Base-by-base conservation (phyloP, 1,140 invertebrate genomes). In the Teleogryllus occipitalis region DNA sequence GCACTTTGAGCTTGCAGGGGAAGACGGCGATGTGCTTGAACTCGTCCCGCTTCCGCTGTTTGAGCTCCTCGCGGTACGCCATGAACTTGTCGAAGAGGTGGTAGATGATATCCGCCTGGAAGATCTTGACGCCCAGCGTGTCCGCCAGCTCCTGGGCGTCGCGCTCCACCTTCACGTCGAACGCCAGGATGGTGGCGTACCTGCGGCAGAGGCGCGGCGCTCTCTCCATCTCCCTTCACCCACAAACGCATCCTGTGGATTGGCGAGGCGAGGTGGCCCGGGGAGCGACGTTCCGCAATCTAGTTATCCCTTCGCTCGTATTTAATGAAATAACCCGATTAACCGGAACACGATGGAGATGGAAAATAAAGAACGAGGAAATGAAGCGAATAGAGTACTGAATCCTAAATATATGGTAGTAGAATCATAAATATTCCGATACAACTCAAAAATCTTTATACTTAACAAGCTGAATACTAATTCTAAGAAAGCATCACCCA, bases 21-120 rank as follows among this genome's bases (percentile, higher is more conserved):
- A 99, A 99, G 27, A 99, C 97, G 15, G 98, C 98, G 80, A 99
- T 93, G 83, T 96, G 92, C 85, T 98, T 98, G 88, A 97, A 95
- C 85, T 99, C 96, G 82, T 98, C 96, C 15, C 97, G 91, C 85
- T 97, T 98, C 85, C 93, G 93, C 83, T 93, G 91, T 84, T 95
- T 97, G n/a, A 99, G 87, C 82, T 99, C 96, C 78, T 99, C 97
- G 78, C 96, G 89, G 86, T 97, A 99, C 21, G 94, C 93, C 81
- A 93, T 97, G 88, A 99, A 99, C 85, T 95, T 95, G 87, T 99
- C 98, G 88, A 99, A 99, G 80, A 99, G 88, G 89, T 99, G 98
- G 88, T 99, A 99, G 84, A 99, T 99, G 85, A 99, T 99, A 87
- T 99, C 98, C 6, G 98, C 98, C 80, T 97, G 94, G 91, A 99